Percentiles rank a stretch among this genome's conserved stretches.
Conservation (phyloP, 2,888 invertebrate species). For the Meliscaeva auricollis region DNA sequence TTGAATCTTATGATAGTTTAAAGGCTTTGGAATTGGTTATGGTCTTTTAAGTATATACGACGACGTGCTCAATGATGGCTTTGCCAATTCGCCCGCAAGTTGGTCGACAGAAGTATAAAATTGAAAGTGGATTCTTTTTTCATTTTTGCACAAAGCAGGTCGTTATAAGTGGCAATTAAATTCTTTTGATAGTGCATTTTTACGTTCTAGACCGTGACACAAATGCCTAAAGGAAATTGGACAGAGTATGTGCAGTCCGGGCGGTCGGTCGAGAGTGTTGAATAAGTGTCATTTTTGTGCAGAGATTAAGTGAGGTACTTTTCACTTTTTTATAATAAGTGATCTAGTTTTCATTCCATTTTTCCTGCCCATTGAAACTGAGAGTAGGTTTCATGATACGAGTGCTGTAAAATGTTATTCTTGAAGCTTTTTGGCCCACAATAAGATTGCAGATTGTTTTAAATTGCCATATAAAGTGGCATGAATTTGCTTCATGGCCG, state of each 20-base stretch:
- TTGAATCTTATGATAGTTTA: slow-evolving; percentile 65
- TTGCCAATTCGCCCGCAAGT: slow-evolving; percentile 29
- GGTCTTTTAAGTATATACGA: slow-evolving; percentile 53
- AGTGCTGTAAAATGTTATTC: too few species aligned
- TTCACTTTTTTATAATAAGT: slow-evolving; percentile 3
- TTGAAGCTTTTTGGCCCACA: too few species aligned
- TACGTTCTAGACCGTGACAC: slow-evolving; percentile 17
- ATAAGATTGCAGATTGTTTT: too few species aligned
- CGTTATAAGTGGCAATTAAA: slow-evolving; percentile 55
- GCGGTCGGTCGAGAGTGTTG: background rate
- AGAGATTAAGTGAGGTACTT: background rate
- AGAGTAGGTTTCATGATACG: too few species aligned
- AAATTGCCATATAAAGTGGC: too few species aligned
- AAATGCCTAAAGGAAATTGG: background rate
- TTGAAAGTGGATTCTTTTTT: slow-evolving; percentile 39
- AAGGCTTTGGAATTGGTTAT: slow-evolving; percentile 52
- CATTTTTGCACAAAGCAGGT: slow-evolving; percentile 2
- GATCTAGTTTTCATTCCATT: background rate
- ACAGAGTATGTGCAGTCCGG: background rate
- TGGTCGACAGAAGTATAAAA: slow-evolving; percentile 29
- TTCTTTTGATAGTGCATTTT: slow-evolving; percentile 25
- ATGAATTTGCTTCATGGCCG: too few species aligned
- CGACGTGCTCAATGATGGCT: slow-evolving; percentile 55
- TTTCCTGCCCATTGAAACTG: background rate
- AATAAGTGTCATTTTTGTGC: background rate